Evolutionary conservation across 2,888 invertebrate species (phyloP).

Genomic region (Phytoseiulus persimilis): DNA sequence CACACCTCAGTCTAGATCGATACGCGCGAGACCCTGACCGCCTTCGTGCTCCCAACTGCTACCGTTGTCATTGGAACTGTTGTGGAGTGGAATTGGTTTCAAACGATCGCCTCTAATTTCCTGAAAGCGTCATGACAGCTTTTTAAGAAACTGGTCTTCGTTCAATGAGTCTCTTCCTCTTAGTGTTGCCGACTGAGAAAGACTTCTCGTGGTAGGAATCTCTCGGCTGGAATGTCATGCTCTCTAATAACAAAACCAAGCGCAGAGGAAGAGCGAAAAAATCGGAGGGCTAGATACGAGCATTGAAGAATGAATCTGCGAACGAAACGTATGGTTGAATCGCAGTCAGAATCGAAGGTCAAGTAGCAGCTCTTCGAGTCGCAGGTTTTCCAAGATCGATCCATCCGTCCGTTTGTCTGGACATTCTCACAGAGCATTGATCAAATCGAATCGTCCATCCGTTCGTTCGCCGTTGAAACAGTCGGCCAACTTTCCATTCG

Average conservation of each 20-base stretch:
- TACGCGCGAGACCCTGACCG: neutral
- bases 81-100: neutral
- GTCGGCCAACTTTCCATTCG: neutral
- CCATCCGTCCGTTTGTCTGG: neutral
- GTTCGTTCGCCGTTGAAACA: neutral
- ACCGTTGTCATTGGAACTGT: neutral
- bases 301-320: neutral
- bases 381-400: neutral
- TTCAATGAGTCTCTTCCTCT: no score
- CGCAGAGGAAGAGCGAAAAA: neutral
- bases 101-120: neutral
- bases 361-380: neutral
- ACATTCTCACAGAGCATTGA: neutral
- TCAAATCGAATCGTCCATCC: neutral
- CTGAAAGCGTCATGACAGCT: neutral
- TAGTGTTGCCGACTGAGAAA: no score
- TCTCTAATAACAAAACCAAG: neutral
- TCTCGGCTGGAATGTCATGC: no score
- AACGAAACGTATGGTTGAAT: neutral
- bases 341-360: neutral
- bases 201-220: no score
- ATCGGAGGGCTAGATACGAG: neutral
- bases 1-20: neutral
- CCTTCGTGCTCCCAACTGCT: neutral
- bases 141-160: no score